Evolutionary conservation across 2,888 invertebrate genomes (phyloP).

Genomic region (Lissonota sp.): DNA sequence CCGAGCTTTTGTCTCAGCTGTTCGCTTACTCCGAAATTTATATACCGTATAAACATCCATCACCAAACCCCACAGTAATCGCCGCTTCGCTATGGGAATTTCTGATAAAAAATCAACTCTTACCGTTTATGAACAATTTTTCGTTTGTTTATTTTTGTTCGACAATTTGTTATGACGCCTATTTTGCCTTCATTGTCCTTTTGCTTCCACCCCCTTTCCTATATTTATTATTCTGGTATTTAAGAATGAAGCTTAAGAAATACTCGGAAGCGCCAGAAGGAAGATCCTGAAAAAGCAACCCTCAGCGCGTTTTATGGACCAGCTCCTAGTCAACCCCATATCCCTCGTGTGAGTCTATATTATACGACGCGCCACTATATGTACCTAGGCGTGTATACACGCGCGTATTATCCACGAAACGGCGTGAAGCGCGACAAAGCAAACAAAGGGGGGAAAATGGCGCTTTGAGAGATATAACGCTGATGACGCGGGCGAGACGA

Average conservation of each 20-base stretch:
- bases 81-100: conserved; percentile 14
- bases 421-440: conserved; percentile 58
- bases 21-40: conserved; percentile 19
- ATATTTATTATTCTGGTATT: too few species aligned
- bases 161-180: too few species aligned
- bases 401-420: conserved; percentile 63
- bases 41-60: conserved; percentile 20
- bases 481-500: conserved; percentile 30
- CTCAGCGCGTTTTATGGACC: conserved; percentile 53
- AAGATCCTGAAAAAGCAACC: conserved; percentile 35
- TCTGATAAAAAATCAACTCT: too few species aligned
- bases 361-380: conserved; percentile 2
- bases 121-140: too few species aligned
- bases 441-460: conserved; percentile 65
- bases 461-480: conserved; percentile 48
- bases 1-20: conserved; percentile 14
- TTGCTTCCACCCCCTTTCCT: too few species aligned
- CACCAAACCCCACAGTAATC: not conserved
- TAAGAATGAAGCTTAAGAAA: too few species aligned
- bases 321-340: conserved; percentile 41
- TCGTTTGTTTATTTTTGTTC: too few species aligned
- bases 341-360: conserved; percentile 15
- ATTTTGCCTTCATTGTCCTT: too few species aligned
- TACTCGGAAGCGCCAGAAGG: conserved; percentile 9
- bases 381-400: conserved; percentile 38